Evolutionary conservation across 2,113 vertebrate species (phyloP).

Genomic region (Cavia aperea): DNA sequence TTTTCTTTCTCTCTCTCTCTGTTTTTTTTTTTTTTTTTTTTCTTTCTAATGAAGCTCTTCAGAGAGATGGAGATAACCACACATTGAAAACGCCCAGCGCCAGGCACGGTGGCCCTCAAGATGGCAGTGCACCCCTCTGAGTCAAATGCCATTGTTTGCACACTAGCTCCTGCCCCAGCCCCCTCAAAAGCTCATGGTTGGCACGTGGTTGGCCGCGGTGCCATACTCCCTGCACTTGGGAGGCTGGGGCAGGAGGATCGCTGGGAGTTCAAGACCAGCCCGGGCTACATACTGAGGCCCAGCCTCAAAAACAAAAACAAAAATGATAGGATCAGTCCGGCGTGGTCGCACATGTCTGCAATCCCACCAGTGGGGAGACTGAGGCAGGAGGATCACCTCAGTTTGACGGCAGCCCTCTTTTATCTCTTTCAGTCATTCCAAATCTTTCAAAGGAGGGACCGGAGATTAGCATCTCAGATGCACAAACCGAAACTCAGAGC

Average conservation of each 20-base stretch:
- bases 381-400: background rate
- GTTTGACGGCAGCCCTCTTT: background rate
- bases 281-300: background rate
- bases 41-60: background rate
- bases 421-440: background rate
- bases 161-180: accelerated
- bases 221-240: background rate
- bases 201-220: background rate
- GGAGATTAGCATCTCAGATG: background rate
- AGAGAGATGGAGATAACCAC: background rate
- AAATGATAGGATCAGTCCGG: background rate
- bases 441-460: background rate
- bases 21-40: background rate
- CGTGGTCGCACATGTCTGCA: background rate
- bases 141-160: accelerated
- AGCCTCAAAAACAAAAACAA: background rate
- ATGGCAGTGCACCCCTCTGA: accelerated
- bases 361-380: background rate
- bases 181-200: too few species aligned
- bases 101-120: accelerated
- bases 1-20: background rate
- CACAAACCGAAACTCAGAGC: background rate
- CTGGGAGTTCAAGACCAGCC: background rate
- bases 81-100: background rate
- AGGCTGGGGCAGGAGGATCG: background rate